A percentile compares a stretch with the other conserved stretches of the same genome.
Conservation (phyloP, 2,113 vertebrate species). For the Microtus richardsoni region DNA sequence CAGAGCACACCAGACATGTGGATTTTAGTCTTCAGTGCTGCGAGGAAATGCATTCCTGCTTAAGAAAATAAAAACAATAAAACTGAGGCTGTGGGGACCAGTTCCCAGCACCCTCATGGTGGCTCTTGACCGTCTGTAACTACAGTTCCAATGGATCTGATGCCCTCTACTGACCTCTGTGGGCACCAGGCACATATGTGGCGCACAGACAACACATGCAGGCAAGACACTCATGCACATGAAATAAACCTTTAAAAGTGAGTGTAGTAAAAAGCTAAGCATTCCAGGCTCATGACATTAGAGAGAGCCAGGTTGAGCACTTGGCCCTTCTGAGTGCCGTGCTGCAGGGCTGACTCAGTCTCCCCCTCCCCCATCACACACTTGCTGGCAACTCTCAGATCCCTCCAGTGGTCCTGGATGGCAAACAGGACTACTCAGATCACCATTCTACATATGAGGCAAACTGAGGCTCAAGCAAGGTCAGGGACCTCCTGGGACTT, state of each 20-base stretch:
- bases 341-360: neutral
- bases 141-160: neutral
- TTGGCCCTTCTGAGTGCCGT: neutral
- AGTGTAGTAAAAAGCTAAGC: no score
- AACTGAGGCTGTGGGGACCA: no score
- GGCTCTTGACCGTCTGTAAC: no score
- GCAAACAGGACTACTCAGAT: neutral
- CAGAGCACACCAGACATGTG: neutral
- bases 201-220: neutral
- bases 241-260: neutral
- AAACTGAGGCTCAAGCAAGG: neutral
- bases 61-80: neutral
- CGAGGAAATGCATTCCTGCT: neutral
- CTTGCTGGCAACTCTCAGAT: rapidly evolving
- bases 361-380: neutral
- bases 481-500: no score
- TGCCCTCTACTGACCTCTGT: neutral
- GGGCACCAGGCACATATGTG: no score
- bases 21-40: neutral
- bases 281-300: neutral
- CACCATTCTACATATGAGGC: neutral
- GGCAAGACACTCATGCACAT: neutral
- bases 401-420: neutral
- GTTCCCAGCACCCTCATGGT: no score
- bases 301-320: rapidly evolving